Conservation (phyloP, 2,113 vertebrate genomes). For the Solea solea region DNA sequence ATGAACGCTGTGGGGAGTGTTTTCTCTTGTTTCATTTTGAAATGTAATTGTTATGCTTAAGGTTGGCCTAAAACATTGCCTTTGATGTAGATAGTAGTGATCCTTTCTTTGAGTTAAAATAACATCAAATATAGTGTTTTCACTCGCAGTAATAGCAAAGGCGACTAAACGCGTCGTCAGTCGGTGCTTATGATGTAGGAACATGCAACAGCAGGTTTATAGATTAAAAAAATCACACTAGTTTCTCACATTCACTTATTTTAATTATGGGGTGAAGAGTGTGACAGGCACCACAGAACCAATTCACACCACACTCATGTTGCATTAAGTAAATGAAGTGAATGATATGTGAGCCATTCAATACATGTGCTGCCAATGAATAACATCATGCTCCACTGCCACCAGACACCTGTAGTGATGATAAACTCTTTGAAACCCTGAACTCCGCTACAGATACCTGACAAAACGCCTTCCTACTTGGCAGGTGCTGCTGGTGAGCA, state of each 20-base stretch:
- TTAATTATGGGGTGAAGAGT: constrained; percentile 8
- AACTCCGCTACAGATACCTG: constrained; percentile 18
- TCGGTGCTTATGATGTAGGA: not conserved
- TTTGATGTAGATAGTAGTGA: not conserved
- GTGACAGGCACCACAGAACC: constrained; percentile 1
- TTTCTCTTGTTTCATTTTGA: too few relatives aligned
- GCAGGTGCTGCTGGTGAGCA: constrained; percentile 97
- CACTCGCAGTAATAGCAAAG: not conserved
- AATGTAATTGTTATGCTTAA: not conserved
- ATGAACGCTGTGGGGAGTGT: too few relatives aligned
- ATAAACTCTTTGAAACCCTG: constrained; percentile 3
- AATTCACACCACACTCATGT: not conserved
- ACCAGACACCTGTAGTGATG: constrained; percentile 19
- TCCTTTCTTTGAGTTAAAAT: not conserved
- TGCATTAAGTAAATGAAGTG: constrained; percentile 27
- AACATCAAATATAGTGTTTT: not conserved
- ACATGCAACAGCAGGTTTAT: not conserved
- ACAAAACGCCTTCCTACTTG: constrained; percentile 32
- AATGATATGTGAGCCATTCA: constrained; percentile 11
- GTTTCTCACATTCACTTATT: constrained; percentile 2
- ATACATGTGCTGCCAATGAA: constrained; percentile 9
- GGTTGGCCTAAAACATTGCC: not conserved
- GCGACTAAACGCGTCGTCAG: too few relatives aligned
- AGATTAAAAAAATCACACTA: not conserved
- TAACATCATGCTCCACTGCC: not conserved